phyloP scores from a whole-genome alignment of 2,888 invertebrate species.

The Colostygia pectinataria region DNA sequence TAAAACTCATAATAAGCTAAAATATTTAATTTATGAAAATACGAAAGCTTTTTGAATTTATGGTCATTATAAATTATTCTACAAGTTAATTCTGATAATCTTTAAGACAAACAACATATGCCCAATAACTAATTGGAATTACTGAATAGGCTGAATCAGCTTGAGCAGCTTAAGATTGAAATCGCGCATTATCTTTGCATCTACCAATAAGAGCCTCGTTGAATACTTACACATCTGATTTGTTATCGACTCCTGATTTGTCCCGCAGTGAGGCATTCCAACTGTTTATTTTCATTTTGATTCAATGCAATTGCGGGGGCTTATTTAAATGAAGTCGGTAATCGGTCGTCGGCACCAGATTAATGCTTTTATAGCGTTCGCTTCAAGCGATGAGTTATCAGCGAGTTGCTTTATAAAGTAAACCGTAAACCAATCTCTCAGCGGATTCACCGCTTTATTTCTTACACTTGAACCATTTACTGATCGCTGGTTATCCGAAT shows the following conservation, averaged over 20 bases:
- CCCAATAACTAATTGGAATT: conserved; percentile 25
- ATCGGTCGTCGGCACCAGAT: conserved; percentile 60
- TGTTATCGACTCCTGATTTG: conserved; percentile 35
- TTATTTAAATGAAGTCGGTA: conserved; percentile 63
- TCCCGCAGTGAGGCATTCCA: conserved; percentile 37
- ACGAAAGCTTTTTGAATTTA: not conserved
- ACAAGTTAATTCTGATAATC: conserved; percentile 13
- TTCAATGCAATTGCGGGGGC: conserved; percentile 54
- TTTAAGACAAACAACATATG: conserved; percentile 12
- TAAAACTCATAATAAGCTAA: not conserved
- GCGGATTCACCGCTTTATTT: conserved; percentile 17
- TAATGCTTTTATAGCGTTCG: conserved; percentile 44
- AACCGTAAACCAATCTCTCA: conserved; percentile 11
- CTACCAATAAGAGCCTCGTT: conserved; percentile 29
- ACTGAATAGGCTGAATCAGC: conserved; percentile 10
- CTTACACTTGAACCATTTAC: conserved; percentile 34
- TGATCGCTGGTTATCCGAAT: conserved; percentile 45
- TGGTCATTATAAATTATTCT: not conserved
- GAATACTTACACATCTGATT: conserved; percentile 32
- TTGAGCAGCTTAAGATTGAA: conserved; percentile 13
- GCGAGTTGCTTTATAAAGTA: conserved; percentile 20
- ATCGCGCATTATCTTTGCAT: conserved; percentile 25
- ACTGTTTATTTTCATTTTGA: conserved; percentile 43
- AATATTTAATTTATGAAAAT: not conserved
- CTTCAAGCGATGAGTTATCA: conserved; percentile 36